Evolutionary conservation across 2,888 invertebrate genomes (phyloP).

Genomic region (Drosophila nigricruria): DNA sequence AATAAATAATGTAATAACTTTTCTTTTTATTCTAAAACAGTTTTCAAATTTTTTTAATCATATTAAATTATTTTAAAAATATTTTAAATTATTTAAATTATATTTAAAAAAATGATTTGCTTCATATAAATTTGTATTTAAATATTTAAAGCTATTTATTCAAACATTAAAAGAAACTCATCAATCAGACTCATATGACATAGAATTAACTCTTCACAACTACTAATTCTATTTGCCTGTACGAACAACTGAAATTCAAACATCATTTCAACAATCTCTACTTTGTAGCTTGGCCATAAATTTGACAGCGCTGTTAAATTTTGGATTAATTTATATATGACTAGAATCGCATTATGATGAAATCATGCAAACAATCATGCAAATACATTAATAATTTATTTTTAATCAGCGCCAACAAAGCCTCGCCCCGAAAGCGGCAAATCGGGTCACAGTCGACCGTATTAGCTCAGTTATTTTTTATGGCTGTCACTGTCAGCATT

Average conservation of each 20-base stretch:
- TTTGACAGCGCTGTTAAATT: slow-evolving; percentile 12
- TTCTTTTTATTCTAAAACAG: no score
- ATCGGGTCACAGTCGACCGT: slow-evolving; percentile 17
- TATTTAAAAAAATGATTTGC: no score
- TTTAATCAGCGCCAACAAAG: slow-evolving; percentile 61
- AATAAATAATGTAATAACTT: no score
- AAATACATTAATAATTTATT: slow-evolving; percentile 70
- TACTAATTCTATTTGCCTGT: background rate
- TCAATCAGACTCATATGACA: background rate
- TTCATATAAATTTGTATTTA: no score
- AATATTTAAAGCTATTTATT: background rate
- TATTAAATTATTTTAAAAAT: no score
- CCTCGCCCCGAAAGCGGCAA: slow-evolving; percentile 13
- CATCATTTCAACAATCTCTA: background rate
- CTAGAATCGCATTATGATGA: slow-evolving; percentile 11
- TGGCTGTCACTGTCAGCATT: slow-evolving; percentile 64
- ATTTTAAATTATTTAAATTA: no score
- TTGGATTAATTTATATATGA: slow-evolving; percentile 16
- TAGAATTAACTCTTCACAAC: background rate
- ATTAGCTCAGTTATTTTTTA: slow-evolving; percentile 62
- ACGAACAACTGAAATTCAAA: background rate
- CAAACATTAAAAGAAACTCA: background rate
- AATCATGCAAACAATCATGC: slow-evolving; percentile 50
- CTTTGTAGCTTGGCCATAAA: background rate
- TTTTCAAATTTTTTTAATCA: no score